Evolutionary conservation across 2,888 invertebrate genomes (phyloP), one percentile per base, ranked within the genome.

Genomic region (Mesochorus sp.): DNA sequence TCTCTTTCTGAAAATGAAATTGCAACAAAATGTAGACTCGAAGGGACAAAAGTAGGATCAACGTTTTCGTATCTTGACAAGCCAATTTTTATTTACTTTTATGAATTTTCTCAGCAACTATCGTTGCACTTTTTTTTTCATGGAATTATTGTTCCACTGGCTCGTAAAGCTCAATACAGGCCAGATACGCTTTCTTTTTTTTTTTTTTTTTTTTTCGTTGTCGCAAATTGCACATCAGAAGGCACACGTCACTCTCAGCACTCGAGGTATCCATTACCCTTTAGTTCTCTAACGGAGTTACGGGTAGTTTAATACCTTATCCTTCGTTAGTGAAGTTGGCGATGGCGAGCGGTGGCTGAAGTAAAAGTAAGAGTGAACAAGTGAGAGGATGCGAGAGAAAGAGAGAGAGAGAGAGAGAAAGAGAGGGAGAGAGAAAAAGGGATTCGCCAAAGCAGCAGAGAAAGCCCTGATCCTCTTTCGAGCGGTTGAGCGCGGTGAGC

Each of bases 391-490:
- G n/a, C n/a, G n/a, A n/a, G n/a, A n/a, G n/a, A n/a, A n/a, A 19
- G 53, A 8, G 53, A 39, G 19, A 1, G 31, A 6, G 53, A 17
- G 17, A 14, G 34, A 10, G 31, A 37, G 31, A 34, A 44, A 31
- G 28, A 57, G 47, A 10, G 59, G n/a, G 47, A 12, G 49, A 61
- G 42, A 37, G 55, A 66, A 39, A 64, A 49, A 66, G 66, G 61
- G 67, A 51, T 53, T 53, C 53, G 61, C n/a, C 44, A 59, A 12
- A 57, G 19, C 37, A 61, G 68, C 34, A 53, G 75, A 37, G 68
- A 74, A 66, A 71, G 78, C 64, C 39, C 74, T 74, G 78, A 78
- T 78, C 74, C 78, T 74, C 78, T 78, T 74, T 78, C 74, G 78
- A 74, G 78, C 61, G 70, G 61, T 78, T 66, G 78, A 53, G 24